phyloP scores from a whole-genome alignment of 2,888 invertebrate genomes.

The Papilio gigon region DNA sequence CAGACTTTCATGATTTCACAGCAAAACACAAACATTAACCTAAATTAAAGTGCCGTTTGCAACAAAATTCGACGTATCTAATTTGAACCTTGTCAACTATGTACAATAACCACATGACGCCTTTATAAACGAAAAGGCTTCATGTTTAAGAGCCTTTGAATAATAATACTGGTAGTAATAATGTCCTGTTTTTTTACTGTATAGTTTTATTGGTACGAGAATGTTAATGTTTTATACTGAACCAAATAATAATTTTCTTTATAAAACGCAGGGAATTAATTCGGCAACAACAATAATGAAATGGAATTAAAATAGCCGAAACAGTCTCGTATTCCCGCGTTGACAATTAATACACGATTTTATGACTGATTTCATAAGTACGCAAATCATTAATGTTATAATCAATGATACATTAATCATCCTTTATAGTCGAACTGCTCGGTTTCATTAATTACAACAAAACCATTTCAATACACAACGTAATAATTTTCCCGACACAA shows the following conservation, averaged over 20 bases:
- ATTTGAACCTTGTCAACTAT: not conserved
- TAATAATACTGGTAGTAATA: too few species aligned
- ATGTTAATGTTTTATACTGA: too few species aligned
- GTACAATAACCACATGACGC: not conserved
- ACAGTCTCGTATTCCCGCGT: not conserved
- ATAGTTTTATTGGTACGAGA: too few species aligned
- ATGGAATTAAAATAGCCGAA: slow-evolving; percentile 6
- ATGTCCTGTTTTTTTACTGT: too few species aligned
- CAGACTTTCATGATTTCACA: slow-evolving; percentile 3
- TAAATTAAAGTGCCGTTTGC: slow-evolving; percentile 10
- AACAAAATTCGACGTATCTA: slow-evolving; percentile 8
- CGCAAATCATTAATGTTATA: slow-evolving; percentile 1
- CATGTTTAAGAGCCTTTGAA: too few species aligned
- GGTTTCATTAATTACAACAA: slow-evolving; percentile 18
- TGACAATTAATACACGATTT: slow-evolving; percentile 21
- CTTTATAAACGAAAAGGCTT: too few species aligned
- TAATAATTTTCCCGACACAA: not conserved
- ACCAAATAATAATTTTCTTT: too few species aligned
- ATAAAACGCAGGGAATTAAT: not conserved
- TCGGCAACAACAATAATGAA: not conserved
- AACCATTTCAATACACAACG: slow-evolving; percentile 14
- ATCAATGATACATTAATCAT: slow-evolving; percentile 20
- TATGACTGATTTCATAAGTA: slow-evolving; percentile 10
- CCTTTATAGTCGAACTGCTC: not conserved
- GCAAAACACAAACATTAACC: slow-evolving; percentile 11